Conservation (phyloP, 2,888 invertebrate genomes). For the Drosophila flavopinicola region DNA sequence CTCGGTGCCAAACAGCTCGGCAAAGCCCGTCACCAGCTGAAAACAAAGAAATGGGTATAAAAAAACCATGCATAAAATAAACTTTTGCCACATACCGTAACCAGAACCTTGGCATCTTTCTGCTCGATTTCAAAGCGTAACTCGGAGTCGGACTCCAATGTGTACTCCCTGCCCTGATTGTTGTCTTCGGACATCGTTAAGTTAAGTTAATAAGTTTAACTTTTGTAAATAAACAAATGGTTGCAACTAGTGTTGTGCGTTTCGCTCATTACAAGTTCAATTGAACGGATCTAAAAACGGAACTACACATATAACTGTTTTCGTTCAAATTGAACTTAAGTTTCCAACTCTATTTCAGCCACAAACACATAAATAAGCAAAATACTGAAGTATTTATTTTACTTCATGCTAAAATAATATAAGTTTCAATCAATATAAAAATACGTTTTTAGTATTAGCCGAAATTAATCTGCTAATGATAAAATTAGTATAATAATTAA, state of each 20-base stretch:
- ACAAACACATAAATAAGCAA: too few relatives aligned
- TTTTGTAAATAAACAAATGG: not conserved
- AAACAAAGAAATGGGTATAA: not conserved
- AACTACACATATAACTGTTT: too few relatives aligned
- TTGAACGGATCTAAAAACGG: not conserved
- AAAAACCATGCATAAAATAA: not conserved
- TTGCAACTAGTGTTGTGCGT: not conserved
- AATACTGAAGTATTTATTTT: too few relatives aligned
- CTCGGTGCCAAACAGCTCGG: constrained; percentile 98
- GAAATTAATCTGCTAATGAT: too few relatives aligned
- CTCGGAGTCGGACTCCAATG: constrained; percentile 94
- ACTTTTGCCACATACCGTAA: constrained; percentile 87
- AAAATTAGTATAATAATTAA: too few relatives aligned
- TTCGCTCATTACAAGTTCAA: not conserved
- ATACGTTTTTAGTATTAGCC: too few relatives aligned
- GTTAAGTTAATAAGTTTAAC: not conserved
- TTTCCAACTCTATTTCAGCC: too few relatives aligned
- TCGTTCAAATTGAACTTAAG: too few relatives aligned
- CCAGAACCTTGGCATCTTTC: constrained; percentile 91
- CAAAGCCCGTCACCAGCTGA: constrained; percentile 94
- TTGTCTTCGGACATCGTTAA: constrained; percentile 68
- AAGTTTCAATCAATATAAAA: too few relatives aligned
- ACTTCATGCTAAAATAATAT: too few relatives aligned
- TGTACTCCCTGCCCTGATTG: constrained; percentile 87
- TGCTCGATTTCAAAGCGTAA: constrained; percentile 97